These are phyloP conservation scores for Philonicus albiceps DNA, from an alignment of 2,888 invertebrate species.

Conservation along the genomic window DNA sequence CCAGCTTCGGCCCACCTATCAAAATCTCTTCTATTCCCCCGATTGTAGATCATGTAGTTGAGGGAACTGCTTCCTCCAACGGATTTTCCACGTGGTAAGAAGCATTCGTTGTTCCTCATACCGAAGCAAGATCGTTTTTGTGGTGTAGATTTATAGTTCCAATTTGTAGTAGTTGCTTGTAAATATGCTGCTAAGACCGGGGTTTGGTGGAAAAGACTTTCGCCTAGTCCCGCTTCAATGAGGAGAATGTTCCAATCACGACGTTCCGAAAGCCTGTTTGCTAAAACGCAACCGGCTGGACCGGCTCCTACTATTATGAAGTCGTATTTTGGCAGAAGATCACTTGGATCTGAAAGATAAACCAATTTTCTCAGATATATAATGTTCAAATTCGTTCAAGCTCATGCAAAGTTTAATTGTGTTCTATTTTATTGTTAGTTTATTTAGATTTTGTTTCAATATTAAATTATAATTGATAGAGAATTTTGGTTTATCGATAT, in stretches of 20 bases:
- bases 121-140: constrained; percentile 69
- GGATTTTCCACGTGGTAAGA: constrained; percentile 68
- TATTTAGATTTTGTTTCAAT: neutral
- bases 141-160: constrained; percentile 75
- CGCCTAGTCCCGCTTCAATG: constrained; percentile 66
- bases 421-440: neutral
- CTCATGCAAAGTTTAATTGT: neutral
- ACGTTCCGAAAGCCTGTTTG: constrained; percentile 62
- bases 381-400: neutral
- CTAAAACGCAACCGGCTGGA: constrained; percentile 73
- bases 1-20: constrained; percentile 74
- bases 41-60: constrained; percentile 76
- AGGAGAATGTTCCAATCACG: constrained; percentile 64
- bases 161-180: constrained; percentile 68
- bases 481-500: neutral
- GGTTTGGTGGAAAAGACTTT: constrained; percentile 59
- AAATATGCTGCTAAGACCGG: constrained; percentile 58
- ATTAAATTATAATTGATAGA: neutral
- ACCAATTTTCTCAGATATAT: neutral
- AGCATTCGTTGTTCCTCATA: constrained; percentile 61
- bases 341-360: constrained; percentile 73
- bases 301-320: constrained; percentile 87
- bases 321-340: constrained; percentile 70
- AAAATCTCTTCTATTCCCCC: constrained; percentile 77
- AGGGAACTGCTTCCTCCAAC: constrained; percentile 70